Percentiles rank a stretch among this genome's conserved stretches.
Conservation (phyloP, 2,797 vertebrate genomes). For the Hemibagrus guttatus region DNA sequence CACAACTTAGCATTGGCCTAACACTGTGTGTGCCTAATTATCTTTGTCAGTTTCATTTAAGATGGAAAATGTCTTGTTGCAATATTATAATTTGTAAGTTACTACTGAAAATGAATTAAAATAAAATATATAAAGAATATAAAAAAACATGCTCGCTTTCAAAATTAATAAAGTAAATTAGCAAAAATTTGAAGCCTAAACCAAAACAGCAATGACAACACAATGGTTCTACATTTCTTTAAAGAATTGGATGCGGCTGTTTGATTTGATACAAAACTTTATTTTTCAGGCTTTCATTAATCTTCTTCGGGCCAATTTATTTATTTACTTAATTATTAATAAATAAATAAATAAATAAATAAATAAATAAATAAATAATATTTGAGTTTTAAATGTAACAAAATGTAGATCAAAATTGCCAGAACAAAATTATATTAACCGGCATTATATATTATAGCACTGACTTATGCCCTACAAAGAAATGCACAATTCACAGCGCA, state of each 20-base stretch:
- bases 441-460: not conserved
- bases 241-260: not conserved
- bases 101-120: not conserved
- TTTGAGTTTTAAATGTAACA: too few relatives aligned
- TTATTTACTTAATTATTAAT: not conserved
- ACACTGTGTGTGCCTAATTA: too few relatives aligned
- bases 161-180: not conserved
- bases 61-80: not conserved
- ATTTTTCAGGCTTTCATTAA: not conserved
- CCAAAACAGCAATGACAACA: not conserved
- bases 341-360: too few relatives aligned
- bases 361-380: too few relatives aligned
- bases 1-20: not conserved
- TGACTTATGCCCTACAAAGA: not conserved
- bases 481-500: not conserved
- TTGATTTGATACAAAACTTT: not conserved
- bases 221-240: not conserved
- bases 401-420: too few relatives aligned
- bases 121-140: not conserved
- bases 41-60: not conserved
- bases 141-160: not conserved
- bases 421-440: too few relatives aligned
- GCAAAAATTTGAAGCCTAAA: not conserved
- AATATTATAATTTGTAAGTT: not conserved
- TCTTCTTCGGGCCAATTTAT: too few relatives aligned